A percentile compares a stretch with the other conserved stretches of the same genome.
Conservation (phyloP, 2,888 invertebrate genomes). For the Notodromas monacha region DNA sequence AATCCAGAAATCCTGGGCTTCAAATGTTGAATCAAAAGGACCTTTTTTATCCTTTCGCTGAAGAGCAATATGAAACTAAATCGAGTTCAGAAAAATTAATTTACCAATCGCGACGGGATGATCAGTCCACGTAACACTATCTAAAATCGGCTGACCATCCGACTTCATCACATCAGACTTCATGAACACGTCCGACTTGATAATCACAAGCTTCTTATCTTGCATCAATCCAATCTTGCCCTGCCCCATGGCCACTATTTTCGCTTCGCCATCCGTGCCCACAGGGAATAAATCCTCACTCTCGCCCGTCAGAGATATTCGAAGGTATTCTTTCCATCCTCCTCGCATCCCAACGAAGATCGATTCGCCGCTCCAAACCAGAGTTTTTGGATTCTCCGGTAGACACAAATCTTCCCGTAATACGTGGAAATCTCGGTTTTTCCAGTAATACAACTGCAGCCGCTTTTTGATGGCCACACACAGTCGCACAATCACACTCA, state of each 20-base stretch:
- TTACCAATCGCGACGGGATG: conserved; percentile 33
- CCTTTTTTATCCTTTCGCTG: no score
- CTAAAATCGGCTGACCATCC: conserved; percentile 29
- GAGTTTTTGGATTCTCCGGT: conserved; percentile 40
- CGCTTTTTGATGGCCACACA: conserved; percentile 26
- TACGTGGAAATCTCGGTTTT: conserved; percentile 41
- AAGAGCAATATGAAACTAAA: no score
- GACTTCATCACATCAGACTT: conserved; percentile 55
- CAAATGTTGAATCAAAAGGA: no score
- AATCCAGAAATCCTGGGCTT: no score
- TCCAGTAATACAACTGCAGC: conserved; percentile 59
- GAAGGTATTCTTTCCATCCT: conserved; percentile 20
- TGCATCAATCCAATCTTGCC: conserved; percentile 52
- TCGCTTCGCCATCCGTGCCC: no score
- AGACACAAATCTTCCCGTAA: conserved; percentile 34
- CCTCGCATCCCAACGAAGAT: conserved; percentile 56
- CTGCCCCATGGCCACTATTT: conserved; percentile 36
- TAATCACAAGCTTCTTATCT: conserved; percentile 42
- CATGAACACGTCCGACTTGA: conserved; percentile 35
- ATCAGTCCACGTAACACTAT: conserved; percentile 45
- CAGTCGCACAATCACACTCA: conserved; percentile 15
- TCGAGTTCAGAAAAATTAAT: conserved; percentile 9
- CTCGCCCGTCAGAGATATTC: conserved; percentile 12
- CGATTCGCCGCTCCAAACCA: conserved; percentile 51
- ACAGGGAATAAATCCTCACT: conserved; percentile 13